A percentile compares a stretch with the other conserved stretches of the same genome.
phyloP scores from a whole-genome alignment of 2,888 invertebrate species.

The Drosophila affinis region DNA sequence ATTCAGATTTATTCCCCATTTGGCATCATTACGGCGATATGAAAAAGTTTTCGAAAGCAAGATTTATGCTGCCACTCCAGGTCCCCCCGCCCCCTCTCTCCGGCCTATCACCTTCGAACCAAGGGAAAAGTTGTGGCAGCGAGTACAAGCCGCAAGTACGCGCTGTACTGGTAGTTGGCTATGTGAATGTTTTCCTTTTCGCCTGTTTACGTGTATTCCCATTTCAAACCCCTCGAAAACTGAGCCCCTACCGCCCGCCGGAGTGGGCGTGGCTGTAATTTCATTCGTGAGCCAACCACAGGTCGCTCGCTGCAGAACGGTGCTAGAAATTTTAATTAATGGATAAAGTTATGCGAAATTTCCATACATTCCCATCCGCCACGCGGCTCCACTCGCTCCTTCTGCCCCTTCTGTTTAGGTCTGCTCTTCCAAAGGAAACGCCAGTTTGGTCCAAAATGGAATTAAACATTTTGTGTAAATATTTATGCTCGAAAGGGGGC shows the following conservation, averaged over 20 bases:
- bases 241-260: slow-evolving; percentile 13
- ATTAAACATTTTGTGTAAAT: slow-evolving; percentile 58
- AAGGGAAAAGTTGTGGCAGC: slow-evolving; percentile 27
- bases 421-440: too few species aligned
- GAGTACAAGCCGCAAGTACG: slow-evolving; percentile 38
- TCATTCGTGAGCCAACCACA: slow-evolving; percentile 63
- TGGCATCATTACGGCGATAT: slow-evolving; percentile 53
- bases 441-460: slow-evolving; percentile 18
- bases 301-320: slow-evolving; percentile 53
- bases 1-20: slow-evolving; percentile 72
- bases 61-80: slow-evolving; percentile 61
- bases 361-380: slow-evolving; percentile 33
- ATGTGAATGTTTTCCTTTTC: slow-evolving; percentile 71
- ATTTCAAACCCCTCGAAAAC: slow-evolving; percentile 66
- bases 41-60: slow-evolving; percentile 67
- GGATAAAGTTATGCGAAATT: slow-evolving; percentile 81
- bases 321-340: slow-evolving; percentile 83
- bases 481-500: slow-evolving; percentile 48
- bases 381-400: background rate
- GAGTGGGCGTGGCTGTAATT: slow-evolving; percentile 44
- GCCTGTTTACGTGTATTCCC: slow-evolving; percentile 76
- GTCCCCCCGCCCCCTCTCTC: background rate
- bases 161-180: slow-evolving; percentile 60
- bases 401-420: too few species aligned
- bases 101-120: slow-evolving; percentile 5